Evolutionary conservation across 2,113 vertebrate species (phyloP).

Genomic region (Gadus macrocephalus): DNA sequence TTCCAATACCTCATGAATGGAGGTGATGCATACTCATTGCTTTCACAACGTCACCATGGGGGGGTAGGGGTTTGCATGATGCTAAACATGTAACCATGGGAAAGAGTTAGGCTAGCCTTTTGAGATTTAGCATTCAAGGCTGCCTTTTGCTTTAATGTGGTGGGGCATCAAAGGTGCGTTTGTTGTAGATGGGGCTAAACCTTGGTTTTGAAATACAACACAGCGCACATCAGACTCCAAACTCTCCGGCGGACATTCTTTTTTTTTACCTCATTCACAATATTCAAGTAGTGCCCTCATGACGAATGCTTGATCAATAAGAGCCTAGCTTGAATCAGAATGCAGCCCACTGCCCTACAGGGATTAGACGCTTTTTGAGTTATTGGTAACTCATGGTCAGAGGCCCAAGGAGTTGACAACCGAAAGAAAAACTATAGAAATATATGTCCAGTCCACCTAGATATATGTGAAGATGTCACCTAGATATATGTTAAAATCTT

Average conservation of each 20-base stretch:
- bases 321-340: constrained; percentile 42
- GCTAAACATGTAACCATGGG: no score
- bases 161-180: no score
- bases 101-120: no score
- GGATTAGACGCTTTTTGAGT: constrained; percentile 52
- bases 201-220: no score
- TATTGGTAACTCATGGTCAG: constrained; percentile 52
- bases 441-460: constrained; percentile 15
- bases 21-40: constrained; percentile 45
- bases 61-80: no score
- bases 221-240: no score
- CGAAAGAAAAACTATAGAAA: constrained; percentile 27
- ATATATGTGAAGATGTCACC: constrained; percentile 20
- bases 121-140: no score
- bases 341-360: constrained; percentile 26
- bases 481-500: constrained; percentile 7
- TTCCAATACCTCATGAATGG: constrained; percentile 58
- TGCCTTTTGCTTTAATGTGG: no score
- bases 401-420: constrained; percentile 18
- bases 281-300: constrained; percentile 16
- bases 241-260: no score
- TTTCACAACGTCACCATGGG: not conserved
- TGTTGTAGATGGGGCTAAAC: no score
- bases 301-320: constrained; percentile 42
- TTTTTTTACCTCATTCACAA: no score